Evolutionary conservation across 1,140 invertebrate species (phyloP).

Genomic region (Elymnias hypermnestra): DNA sequence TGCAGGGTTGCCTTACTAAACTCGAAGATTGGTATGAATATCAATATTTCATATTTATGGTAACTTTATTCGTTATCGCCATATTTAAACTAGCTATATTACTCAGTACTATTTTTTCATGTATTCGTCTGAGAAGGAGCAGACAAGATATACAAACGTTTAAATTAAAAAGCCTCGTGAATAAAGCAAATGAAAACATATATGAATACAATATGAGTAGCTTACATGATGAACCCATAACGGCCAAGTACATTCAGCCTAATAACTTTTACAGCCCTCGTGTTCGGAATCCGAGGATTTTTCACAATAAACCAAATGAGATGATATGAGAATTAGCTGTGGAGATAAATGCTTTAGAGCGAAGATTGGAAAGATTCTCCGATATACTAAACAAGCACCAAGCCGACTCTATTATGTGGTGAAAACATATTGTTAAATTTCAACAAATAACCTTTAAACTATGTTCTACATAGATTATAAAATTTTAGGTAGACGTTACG

Average conservation of each 20-base stretch:
- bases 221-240: conserved; percentile 54
- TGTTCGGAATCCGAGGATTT: conserved; percentile 65
- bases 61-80: conserved; percentile 79
- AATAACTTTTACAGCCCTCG: conserved; percentile 72
- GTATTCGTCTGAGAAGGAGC: conserved; percentile 75
- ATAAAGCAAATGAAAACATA: conserved; percentile 58
- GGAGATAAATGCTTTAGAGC: conserved; percentile 75
- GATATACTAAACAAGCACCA: conserved; percentile 69
- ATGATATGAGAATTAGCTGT: conserved; percentile 74
- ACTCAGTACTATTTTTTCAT: conserved; percentile 82
- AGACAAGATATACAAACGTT: conserved; percentile 50
- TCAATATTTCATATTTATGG: conserved; percentile 84
- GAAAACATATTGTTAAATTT: too few species aligned
- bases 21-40: conserved; percentile 87
- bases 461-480: too few species aligned
- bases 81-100: conserved; percentile 83
- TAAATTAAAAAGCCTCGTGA: conserved; percentile 51
- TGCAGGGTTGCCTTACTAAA: conserved; percentile 82
- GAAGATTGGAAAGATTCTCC: conserved; percentile 69
- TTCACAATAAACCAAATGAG: conserved; percentile 64
- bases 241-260: conserved; percentile 67
- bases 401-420: conserved; percentile 75
- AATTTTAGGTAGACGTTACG: too few species aligned
- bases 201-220: conserved; percentile 55
- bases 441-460: too few species aligned